Evolutionary conservation across 2,888 invertebrate species (phyloP), one percentile per base, ranked within the genome.

Genomic region (Apodemia zela): DNA sequence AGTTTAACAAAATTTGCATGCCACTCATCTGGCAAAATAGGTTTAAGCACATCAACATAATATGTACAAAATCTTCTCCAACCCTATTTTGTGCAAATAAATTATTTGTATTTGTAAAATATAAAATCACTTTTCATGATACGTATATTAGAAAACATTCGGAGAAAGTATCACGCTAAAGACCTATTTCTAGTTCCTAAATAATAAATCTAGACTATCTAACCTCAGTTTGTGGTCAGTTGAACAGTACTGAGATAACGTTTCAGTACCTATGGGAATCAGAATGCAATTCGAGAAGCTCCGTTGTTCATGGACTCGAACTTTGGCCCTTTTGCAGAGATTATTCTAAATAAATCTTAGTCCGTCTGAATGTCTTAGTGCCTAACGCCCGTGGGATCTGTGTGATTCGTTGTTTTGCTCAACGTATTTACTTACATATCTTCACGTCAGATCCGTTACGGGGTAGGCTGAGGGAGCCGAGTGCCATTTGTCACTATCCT

Each of bases 191-290:
- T 59, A 65, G 63, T 66, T 62, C 61, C 62, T 58, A 62, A 57
- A 54, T 58, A 8, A 18, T 49, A 18, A 49, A 49, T 49, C 49
- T 49, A 49, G 49, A 49, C 15, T n/a, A 62, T 59, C 33, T 47
- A 65, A 69, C 68, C 69, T 68, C 69, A 61, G 64, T 42, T 49
- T 69, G 69, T 63, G 69, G 69, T 69, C 67, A 65, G 62, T 47
- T n/a, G 58, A 62, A 65, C 67, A 62, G 65, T 67, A 67, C 66
- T 57, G 64, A 58, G 65, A 62, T 65, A 62, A 64, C 60, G 42
- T 66, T 67, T 65, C 38, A 38, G 38, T 38, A 11, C 67, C 66
- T 65, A 69, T 71, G 69, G 67, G 69, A 71, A 68, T 65, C 63
- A 61, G 62, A 63, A 54, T 68, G 71, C 65, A 71, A 71, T 66